A percentile compares a stretch with the other conserved stretches of the same genome.
Conservation (phyloP, 2,113 vertebrate genomes). For the Excalfactoria chinensis region DNA sequence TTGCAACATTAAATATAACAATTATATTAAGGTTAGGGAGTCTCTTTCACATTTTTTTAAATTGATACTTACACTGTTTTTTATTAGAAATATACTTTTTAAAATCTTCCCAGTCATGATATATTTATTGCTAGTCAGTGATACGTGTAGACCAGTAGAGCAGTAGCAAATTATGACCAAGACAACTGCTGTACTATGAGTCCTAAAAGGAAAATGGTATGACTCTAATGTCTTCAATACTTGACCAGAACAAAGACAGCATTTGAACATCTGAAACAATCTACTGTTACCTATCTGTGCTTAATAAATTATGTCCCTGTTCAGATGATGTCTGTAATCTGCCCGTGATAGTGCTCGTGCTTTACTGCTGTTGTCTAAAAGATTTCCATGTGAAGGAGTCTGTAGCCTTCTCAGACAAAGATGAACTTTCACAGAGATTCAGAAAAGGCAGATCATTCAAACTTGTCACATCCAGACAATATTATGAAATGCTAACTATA, state of each 20-base stretch:
- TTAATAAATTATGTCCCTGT: not conserved
- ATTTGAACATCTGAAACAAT: not conserved
- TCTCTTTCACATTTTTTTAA: not conserved
- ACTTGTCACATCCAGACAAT: not conserved
- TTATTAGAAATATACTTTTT: not conserved
- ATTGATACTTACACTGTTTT: not conserved
- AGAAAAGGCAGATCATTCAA: not conserved
- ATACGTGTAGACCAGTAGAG: not conserved
- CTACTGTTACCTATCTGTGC: not conserved
- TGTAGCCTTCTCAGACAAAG: not conserved
- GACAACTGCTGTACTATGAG: not conserved
- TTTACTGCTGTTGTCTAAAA: not conserved
- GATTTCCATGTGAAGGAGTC: not conserved
- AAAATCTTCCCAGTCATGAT: rapidly evolving
- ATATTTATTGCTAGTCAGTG: not conserved
- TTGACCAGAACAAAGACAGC: not conserved
- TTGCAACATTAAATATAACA: not conserved
- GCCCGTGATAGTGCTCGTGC: too few species aligned
- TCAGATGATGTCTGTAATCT: not conserved
- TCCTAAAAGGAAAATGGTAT: not conserved
- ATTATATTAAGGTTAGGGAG: not conserved
- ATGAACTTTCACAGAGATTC: not conserved
- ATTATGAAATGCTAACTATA: not conserved
- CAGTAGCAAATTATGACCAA: not conserved
- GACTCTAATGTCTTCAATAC: not conserved